Evolutionary conservation across 2,888 invertebrate genomes (phyloP).

Genomic region (Rhagonycha fulva): DNA sequence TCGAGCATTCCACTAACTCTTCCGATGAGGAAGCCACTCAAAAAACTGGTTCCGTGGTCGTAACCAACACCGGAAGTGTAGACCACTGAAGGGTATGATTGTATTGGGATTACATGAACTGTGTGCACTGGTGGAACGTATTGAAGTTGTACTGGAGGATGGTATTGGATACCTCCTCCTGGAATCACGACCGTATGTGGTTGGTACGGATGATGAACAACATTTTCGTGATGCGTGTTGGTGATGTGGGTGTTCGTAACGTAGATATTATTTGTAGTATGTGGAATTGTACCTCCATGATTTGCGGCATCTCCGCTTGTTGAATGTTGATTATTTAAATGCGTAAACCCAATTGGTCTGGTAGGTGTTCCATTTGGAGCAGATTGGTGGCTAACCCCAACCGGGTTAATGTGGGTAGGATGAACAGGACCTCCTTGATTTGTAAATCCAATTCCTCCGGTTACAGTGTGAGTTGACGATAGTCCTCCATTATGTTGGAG

Average conservation of each 20-base stretch:
- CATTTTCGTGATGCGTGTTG: neutral
- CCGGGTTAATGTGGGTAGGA: neutral
- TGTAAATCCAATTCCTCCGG: conserved; percentile 5
- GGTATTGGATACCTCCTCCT: neutral
- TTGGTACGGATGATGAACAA: neutral
- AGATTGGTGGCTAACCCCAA: neutral
- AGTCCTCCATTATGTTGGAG: neutral
- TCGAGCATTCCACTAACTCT: neutral
- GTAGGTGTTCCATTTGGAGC: neutral
- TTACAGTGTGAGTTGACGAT: conserved; percentile 9
- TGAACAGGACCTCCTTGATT: neutral
- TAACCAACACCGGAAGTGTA: neutral
- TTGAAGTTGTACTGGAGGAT: neutral
- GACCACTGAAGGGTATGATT: neutral
- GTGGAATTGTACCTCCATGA: neutral
- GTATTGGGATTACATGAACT: neutral
- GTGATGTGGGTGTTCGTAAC: neutral
- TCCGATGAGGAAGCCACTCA: neutral
- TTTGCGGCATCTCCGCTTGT: neutral
- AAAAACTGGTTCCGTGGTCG: neutral
- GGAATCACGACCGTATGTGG: neutral
- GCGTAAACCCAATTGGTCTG: neutral
- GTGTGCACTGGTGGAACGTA: neutral
- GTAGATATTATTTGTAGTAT: neutral
- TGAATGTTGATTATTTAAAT: neutral